Conservation (phyloP, 2,113 vertebrate genomes). For the Mus musculus region GRCm39 chr1:60745001-60745500, state of each 20-base stretch:
- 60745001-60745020: not conserved
- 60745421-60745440: not conserved
- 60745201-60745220: not conserved
- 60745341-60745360: slow-evolving; percentile 27
- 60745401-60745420: not conserved
- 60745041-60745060: not conserved
- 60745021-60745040: not conserved
- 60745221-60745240: not conserved
- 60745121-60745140: not conserved
- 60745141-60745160: not conserved
- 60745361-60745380: slow-evolving; percentile 45
- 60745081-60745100: not conserved
- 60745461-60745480: not conserved
- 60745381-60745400: not conserved
- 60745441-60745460: slow-evolving; percentile 23
- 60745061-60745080: not conserved
- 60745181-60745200: not conserved
- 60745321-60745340: not conserved
- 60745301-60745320: not conserved
- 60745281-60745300: not conserved
- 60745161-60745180: not conserved
- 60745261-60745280: not conserved
- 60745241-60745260: not conserved
- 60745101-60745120: not conserved
- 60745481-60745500: not conserved